Evolutionary conservation across 2,113 vertebrate genomes (phyloP).

Genomic region (Coreoperca whiteheadi): DNA sequence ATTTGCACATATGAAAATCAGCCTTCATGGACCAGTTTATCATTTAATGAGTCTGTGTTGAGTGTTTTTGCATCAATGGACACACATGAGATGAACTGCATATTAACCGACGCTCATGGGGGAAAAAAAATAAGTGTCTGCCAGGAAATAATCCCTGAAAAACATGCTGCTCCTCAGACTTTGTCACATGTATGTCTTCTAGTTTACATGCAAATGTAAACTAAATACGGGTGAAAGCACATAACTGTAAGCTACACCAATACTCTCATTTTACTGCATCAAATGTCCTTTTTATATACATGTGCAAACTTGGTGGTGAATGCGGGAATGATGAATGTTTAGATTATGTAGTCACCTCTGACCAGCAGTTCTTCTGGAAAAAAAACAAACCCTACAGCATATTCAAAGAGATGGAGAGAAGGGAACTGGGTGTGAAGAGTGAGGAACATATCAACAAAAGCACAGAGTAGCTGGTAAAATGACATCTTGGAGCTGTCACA

Average conservation of each 20-base stretch:
- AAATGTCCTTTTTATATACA: background rate
- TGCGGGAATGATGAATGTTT: too few species aligned
- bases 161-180: background rate
- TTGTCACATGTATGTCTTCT: background rate
- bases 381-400: background rate
- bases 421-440: background rate
- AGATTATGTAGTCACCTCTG: background rate
- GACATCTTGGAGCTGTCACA: background rate
- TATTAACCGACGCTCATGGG: background rate
- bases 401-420: background rate
- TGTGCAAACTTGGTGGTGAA: background rate
- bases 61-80: background rate
- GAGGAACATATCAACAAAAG: background rate
- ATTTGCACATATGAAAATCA: background rate
- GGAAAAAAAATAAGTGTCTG: background rate
- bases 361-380: background rate
- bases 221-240: background rate
- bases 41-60: background rate
- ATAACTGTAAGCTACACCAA: background rate
- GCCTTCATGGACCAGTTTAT: background rate
- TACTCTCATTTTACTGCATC: background rate
- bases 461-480: background rate
- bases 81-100: background rate
- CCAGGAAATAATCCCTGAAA: background rate
- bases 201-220: constrained; percentile 5